phyloP scores from a whole-genome alignment of 2,113 vertebrate genomes.

The Desmodus rotundus region DNA sequence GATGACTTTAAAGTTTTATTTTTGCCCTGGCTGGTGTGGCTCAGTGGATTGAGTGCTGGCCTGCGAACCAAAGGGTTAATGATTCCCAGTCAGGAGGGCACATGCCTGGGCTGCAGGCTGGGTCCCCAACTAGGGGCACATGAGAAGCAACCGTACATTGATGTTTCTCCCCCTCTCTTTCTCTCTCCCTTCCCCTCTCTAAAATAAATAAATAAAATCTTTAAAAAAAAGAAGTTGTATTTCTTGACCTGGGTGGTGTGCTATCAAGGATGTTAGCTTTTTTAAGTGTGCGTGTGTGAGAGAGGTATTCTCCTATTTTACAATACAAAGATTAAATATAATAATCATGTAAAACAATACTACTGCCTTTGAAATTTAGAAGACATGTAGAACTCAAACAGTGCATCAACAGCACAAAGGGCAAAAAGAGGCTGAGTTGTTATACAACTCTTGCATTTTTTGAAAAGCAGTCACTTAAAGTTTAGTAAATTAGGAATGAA shows the following conservation, averaged over 20 bases:
- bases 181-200: no score
- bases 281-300: no score
- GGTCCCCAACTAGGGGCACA: no score
- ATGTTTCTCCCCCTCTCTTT: no score
- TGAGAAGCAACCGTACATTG: no score
- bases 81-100: no score
- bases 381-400: background rate
- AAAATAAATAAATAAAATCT: no score
- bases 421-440: background rate
- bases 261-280: background rate
- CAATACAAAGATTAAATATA: background rate
- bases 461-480: background rate
- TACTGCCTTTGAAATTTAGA: background rate
- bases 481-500: background rate
- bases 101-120: no score
- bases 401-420: background rate
- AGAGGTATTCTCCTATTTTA: background rate
- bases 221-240: background rate
- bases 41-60: no score
- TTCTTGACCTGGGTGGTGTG: background rate
- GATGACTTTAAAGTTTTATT: background rate
- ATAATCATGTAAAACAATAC: background rate
- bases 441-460: background rate
- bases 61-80: no score
- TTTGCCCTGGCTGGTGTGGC: background rate